Conservation (phyloP, 2,888 invertebrate genomes). For the Polydrusus pterygomalis region DNA sequence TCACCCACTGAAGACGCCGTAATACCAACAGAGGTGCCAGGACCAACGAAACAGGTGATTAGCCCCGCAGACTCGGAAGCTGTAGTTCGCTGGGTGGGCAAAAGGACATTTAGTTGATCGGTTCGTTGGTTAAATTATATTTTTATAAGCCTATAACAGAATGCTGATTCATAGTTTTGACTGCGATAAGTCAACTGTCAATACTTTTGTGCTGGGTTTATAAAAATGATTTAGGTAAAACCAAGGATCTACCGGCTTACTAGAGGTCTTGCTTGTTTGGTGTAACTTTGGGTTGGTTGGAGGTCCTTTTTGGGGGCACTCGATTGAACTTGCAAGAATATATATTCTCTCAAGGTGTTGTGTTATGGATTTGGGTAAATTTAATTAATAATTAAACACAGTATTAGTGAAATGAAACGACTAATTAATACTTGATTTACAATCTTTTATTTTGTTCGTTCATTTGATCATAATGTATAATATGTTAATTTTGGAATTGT, state of each 20-base stretch:
- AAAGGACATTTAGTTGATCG: slow-evolving; percentile 26
- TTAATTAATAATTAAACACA: slow-evolving; percentile 25
- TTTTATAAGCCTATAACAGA: slow-evolving; percentile 12
- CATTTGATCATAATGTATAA: no score
- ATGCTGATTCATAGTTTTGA: background rate
- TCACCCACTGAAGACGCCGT: slow-evolving; percentile 63
- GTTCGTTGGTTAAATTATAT: slow-evolving; percentile 21
- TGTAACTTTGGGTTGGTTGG: slow-evolving; percentile 49
- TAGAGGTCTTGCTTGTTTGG: slow-evolving; percentile 39
- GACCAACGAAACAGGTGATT: slow-evolving; percentile 75
- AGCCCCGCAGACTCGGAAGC: slow-evolving; percentile 54
- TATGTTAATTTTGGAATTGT: no score
- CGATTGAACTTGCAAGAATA: background rate
- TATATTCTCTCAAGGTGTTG: background rate
- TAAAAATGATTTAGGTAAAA: slow-evolving; percentile 12
- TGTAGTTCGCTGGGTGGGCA: slow-evolving; percentile 49
- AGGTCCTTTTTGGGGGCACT: slow-evolving; percentile 41
- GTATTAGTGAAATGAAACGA: background rate
- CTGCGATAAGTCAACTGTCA: background rate
- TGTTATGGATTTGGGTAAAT: background rate
- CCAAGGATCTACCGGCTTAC: slow-evolving; percentile 30
- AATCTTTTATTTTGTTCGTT: no score
- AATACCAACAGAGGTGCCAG: slow-evolving; percentile 66
- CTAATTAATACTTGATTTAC: background rate
- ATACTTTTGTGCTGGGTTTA: slow-evolving; percentile 14